Conservation (phyloP, 2,888 invertebrate species). For the Ormia ochracea region DNA sequence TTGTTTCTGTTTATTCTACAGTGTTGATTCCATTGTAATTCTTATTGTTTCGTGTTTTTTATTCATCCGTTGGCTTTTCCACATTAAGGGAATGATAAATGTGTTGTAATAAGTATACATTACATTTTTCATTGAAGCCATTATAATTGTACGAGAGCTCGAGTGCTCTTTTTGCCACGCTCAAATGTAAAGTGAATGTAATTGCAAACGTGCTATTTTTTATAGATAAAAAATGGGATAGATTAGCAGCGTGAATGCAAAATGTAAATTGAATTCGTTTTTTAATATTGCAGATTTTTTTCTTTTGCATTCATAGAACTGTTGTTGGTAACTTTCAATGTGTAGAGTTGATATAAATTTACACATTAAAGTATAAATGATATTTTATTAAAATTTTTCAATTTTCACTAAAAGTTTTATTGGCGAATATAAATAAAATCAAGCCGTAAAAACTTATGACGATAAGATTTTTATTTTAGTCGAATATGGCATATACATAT, state of each 20-base stretch:
- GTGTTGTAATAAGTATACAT: conserved; percentile 52
- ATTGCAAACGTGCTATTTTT: background rate
- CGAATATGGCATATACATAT: too few relatives aligned
- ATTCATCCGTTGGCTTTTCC: background rate
- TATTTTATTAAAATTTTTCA: too few relatives aligned
- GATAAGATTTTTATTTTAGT: too few relatives aligned
- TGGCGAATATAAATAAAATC: too few relatives aligned
- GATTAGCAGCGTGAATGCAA: background rate
- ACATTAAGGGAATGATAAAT: conserved; percentile 49
- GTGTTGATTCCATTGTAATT: background rate
- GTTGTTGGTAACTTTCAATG: background rate
- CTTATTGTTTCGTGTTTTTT: background rate
- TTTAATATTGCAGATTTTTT: background rate
- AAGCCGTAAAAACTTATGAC: too few relatives aligned
- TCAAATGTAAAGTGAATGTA: conserved; percentile 13
- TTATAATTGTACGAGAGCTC: background rate
- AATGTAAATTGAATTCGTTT: background rate
- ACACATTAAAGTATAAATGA: too few relatives aligned
- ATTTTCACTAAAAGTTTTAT: too few relatives aligned
- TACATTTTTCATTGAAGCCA: conserved; percentile 22
- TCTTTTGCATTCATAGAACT: background rate
- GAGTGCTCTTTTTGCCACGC: background rate
- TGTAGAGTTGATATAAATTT: too few relatives aligned
- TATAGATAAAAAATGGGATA: background rate
- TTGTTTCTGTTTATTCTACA: too few relatives aligned